Conservation (phyloP, 2,888 invertebrate species). For the Latrodectus hesperus region DNA sequence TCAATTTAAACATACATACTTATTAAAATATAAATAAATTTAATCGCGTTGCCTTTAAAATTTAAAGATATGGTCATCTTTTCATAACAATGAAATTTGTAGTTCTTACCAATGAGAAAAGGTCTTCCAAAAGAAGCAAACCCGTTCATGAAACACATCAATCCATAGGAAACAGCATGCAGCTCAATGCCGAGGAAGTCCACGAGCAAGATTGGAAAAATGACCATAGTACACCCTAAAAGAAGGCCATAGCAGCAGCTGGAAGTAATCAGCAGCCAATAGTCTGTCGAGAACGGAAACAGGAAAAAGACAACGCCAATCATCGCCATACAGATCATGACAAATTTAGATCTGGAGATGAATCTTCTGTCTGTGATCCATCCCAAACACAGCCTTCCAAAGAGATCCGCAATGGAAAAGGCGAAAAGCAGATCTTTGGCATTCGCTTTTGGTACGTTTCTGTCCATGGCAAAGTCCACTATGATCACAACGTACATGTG, state of each 20-base stretch:
- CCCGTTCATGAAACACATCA: constrained; percentile 64
- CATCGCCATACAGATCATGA: constrained; percentile 37
- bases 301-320: constrained; percentile 33
- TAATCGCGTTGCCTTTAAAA: too few relatives aligned
- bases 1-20: too few relatives aligned
- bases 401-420: constrained; percentile 68
- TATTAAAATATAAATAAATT: too few relatives aligned
- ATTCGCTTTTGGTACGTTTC: constrained; percentile 34
- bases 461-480: constrained; percentile 69
- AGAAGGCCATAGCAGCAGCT: constrained; percentile 49
- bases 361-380: constrained; percentile 63
- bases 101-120: constrained; percentile 40
- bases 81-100: too few relatives aligned
- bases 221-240: constrained; percentile 50
- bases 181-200: constrained; percentile 40
- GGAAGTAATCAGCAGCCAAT: constrained; percentile 26
- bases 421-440: constrained; percentile 68
- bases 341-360: constrained; percentile 33
- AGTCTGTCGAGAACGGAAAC: constrained; percentile 32
- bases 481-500: constrained; percentile 65
- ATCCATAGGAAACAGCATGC: constrained; percentile 50
- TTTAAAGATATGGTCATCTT: too few relatives aligned
- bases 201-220: constrained; percentile 46
- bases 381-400: constrained; percentile 68
- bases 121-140: constrained; percentile 46